A percentile compares a stretch with the other conserved stretches of the same genome.
These are phyloP conservation scores for Delia radicum DNA, from an alignment of 1,140 invertebrate species.

Conservation along the genomic window DNA sequence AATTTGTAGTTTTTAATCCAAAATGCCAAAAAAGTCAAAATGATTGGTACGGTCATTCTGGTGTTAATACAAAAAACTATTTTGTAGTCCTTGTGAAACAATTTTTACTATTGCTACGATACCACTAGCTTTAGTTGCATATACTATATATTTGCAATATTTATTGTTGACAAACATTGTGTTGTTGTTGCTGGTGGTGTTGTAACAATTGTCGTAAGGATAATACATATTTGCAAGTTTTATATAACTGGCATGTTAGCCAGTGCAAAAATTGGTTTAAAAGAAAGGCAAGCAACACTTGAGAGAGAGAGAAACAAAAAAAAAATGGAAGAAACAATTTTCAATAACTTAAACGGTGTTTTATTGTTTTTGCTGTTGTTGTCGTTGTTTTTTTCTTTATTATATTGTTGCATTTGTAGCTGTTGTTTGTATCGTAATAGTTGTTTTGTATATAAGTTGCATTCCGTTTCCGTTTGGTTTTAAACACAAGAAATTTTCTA, in stretches of 20 bases:
- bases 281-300: too few species aligned
- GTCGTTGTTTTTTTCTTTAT: too few species aligned
- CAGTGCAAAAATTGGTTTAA: too few species aligned
- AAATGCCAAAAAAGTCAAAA: too few species aligned
- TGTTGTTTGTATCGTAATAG: not conserved
- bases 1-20: too few species aligned
- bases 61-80: too few species aligned
- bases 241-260: too few species aligned
- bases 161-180: conserved; percentile 20
- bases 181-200: not conserved
- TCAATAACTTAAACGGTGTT: conserved; percentile 16
- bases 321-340: not conserved
- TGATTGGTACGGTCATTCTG: too few species aligned
- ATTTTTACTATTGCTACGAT: too few species aligned
- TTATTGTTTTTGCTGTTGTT: conserved; percentile 16
- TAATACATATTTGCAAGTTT: not conserved
- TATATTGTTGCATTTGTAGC: not conserved
- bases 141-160: too few species aligned
- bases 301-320: not conserved
- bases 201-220: not conserved
- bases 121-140: too few species aligned
- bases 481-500: conserved; percentile 11
- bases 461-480: conserved; percentile 20
- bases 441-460: conserved; percentile 15
- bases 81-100: too few species aligned